Evolutionary conservation across 2,113 vertebrate species (phyloP).

Genomic region (Antechinus flavipes): DNA sequence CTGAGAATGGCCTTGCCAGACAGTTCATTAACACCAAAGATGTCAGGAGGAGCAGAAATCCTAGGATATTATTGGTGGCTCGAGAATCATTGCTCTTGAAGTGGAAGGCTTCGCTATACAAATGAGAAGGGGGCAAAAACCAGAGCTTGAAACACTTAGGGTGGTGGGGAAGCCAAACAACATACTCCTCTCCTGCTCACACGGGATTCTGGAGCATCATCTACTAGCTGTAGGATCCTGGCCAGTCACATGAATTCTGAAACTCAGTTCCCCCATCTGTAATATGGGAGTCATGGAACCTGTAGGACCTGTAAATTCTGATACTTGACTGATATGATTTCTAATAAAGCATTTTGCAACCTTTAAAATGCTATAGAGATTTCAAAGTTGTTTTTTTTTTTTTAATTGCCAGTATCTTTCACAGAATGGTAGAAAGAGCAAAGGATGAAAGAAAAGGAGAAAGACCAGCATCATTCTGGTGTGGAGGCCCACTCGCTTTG

Average conservation of each 20-base stretch:
- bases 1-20: constrained; percentile 62
- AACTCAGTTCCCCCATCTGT: neutral
- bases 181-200: neutral
- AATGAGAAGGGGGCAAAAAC: constrained; percentile 3
- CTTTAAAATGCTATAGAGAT: neutral
- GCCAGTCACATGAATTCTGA: neutral
- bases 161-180: neutral
- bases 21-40: constrained; percentile 72
- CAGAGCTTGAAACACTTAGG: neutral
- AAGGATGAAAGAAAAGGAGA: neutral
- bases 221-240: neutral
- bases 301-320: neutral
- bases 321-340: neutral
- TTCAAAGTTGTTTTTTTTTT: neutral
- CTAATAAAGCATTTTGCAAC: neutral
- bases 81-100: neutral
- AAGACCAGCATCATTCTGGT: neutral
- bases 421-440: neutral
- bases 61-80: neutral
- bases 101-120: neutral
- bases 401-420: neutral
- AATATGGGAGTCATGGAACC: neutral
- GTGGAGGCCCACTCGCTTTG: neutral
- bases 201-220: neutral
- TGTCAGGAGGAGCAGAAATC: constrained; percentile 43